Percentiles rank a stretch among this genome's conserved stretches.
Conservation (phyloP, 2,113 vertebrate species). For the Oreochromis aureus region DNA sequence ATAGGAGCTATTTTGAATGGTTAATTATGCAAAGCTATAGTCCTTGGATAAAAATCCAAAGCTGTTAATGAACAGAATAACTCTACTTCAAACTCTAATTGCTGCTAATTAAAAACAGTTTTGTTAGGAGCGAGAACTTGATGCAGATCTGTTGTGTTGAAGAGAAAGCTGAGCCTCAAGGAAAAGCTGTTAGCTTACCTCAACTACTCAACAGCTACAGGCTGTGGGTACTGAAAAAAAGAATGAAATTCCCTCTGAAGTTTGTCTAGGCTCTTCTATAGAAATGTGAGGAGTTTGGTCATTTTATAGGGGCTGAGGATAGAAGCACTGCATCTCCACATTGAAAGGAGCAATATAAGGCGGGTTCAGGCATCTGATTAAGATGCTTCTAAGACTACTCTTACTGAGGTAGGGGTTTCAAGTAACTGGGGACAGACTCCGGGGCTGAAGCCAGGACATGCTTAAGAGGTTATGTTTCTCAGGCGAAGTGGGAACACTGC, state of each 20-base stretch:
- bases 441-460: not conserved
- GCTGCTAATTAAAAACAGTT: not conserved
- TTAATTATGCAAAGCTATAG: not conserved
- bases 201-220: fast-evolving
- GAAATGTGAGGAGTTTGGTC: not conserved
- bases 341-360: not conserved
- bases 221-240: not conserved
- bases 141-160: not conserved
- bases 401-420: not conserved
- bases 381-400: not conserved
- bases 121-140: not conserved
- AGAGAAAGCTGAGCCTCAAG: not conserved
- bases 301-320: not conserved
- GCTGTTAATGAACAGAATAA: not conserved
- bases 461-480: not conserved
- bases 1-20: not conserved
- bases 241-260: not conserved
- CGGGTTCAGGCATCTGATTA: not conserved
- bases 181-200: not conserved
- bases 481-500: not conserved
- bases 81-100: not conserved
- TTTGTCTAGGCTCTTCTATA: not conserved
- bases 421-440: not conserved
- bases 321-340: not conserved
- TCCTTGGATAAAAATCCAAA: not conserved